These are phyloP conservation scores for Dendrolimus kikuchii DNA, from an alignment of 1,140 invertebrate species.

Conservation along the genomic window DNA sequence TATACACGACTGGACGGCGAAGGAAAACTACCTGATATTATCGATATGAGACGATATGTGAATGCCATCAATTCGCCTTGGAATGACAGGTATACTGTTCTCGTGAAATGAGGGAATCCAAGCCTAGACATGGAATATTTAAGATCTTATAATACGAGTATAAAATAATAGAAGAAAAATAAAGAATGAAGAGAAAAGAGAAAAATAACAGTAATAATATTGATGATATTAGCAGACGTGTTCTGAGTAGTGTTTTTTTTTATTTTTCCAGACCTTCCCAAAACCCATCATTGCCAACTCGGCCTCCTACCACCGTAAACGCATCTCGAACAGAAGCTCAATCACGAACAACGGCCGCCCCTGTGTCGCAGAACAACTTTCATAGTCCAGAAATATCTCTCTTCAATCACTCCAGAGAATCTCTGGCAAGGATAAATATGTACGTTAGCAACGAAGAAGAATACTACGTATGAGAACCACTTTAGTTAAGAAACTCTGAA, in stretches of 20 bases:
- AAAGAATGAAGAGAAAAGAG: too few relatives aligned
- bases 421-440: conserved; percentile 46
- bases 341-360: conserved; percentile 6
- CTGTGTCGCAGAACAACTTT: conserved; percentile 22
- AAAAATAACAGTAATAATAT: background rate
- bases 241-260: background rate
- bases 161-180: too few relatives aligned
- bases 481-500: background rate
- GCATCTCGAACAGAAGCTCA: conserved; percentile 13
- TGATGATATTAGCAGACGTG: background rate
- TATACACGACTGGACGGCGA: too few relatives aligned
- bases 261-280: conserved; percentile 20
- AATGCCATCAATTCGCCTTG: too few relatives aligned
- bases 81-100: too few relatives aligned
- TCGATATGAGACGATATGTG: too few relatives aligned
- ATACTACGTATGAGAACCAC: background rate
- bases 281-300: conserved; percentile 12
- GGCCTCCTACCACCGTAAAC: conserved; percentile 12
- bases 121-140: too few relatives aligned
- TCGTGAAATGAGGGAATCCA: too few relatives aligned
- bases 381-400: conserved; percentile 43
- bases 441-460: conserved; percentile 15
- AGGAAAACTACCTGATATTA: too few relatives aligned
- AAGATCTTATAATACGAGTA: too few relatives aligned
- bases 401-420: conserved; percentile 56